Conservation (phyloP, 2,113 vertebrate genomes). For the Mellivora capensis region DNA sequence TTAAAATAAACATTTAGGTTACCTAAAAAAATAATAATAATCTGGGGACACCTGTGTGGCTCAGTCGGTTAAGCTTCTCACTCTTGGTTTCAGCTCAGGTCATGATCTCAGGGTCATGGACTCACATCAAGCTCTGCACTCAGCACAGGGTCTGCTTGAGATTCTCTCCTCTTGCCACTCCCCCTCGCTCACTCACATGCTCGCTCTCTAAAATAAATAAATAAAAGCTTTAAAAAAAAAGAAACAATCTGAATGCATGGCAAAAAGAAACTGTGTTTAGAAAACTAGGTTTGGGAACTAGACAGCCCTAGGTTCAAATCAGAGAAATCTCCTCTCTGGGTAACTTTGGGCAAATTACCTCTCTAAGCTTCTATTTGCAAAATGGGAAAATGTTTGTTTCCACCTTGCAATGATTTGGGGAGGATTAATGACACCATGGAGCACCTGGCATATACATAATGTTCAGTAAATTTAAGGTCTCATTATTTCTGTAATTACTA, state of each 20-base stretch:
- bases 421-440: neutral
- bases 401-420: neutral
- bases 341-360: neutral
- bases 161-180: neutral
- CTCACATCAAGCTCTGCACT: neutral
- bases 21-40: neutral
- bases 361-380: neutral
- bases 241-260: neutral
- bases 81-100: neutral
- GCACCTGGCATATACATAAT: neutral
- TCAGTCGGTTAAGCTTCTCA: neutral
- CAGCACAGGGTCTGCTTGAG: neutral
- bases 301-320: neutral
- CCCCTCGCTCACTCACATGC: neutral
- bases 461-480: neutral
- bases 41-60: neutral
- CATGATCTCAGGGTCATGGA: neutral
- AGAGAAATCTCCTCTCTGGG: neutral
- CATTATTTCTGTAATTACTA: conserved; percentile 12
- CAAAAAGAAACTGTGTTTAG: neutral
- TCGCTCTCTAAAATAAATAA: neutral
- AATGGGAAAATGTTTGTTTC: neutral
- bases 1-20: neutral
- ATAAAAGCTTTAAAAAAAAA: neutral
- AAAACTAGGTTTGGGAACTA: neutral